Evolutionary conservation across 35 echinoderm and acorn worm genomes (phyloP).

Genomic region (Heliocidaris tuberculata): DNA sequence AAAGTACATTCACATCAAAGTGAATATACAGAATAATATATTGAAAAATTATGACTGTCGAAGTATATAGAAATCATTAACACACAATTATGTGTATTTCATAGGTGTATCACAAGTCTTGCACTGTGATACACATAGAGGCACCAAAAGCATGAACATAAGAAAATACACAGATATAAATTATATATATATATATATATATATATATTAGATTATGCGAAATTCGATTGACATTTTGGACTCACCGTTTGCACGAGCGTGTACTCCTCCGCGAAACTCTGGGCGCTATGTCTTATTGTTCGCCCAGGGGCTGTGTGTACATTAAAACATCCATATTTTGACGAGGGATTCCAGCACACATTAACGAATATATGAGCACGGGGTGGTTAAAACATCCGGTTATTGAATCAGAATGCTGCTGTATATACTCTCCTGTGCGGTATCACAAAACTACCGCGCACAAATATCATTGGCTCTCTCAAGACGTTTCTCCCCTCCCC

Average conservation of each 20-base stretch:
- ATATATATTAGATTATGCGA: background rate
- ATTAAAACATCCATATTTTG: constrained; percentile 1
- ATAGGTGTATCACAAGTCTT: too few species aligned
- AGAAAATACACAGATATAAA: background rate
- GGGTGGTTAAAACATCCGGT: background rate
- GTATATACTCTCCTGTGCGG: background rate
- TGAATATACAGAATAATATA: too few species aligned
- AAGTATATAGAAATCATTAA: too few species aligned
- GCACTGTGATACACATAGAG: too few species aligned
- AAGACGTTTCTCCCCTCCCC: background rate
- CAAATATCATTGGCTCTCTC: background rate
- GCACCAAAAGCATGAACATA: background rate
- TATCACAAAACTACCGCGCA: background rate
- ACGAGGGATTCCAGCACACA: background rate
- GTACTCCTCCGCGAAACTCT: background rate
- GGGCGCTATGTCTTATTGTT: background rate
- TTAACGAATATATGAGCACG: background rate
- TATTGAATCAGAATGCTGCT: background rate
- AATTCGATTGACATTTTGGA: background rate
- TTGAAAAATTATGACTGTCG: too few species aligned
- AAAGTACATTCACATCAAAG: too few species aligned
- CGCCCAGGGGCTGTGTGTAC: background rate
- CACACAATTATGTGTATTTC: too few species aligned
- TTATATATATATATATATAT: background rate
- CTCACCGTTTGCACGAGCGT: background rate